phyloP scores from a whole-genome alignment of 2,797 vertebrate species.

The Knipowitschia caucasica region DNA sequence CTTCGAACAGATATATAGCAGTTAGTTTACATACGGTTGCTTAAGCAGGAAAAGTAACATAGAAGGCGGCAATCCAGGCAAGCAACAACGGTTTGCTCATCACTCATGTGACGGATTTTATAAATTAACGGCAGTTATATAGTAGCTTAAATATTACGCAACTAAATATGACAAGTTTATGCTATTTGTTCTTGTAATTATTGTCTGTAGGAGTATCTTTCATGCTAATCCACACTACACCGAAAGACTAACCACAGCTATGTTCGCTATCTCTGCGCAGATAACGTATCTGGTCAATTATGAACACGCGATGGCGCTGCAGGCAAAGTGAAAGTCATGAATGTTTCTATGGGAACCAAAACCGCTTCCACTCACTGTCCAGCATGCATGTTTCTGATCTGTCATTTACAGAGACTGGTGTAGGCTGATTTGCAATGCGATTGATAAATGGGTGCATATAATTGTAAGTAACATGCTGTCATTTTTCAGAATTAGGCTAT shows the following conservation, averaged over 20 bases:
- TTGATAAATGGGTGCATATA: background rate
- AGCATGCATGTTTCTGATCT: background rate
- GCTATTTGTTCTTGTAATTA: background rate
- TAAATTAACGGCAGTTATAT: too few relatives aligned
- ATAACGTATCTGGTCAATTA: background rate
- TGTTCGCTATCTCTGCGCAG: background rate
- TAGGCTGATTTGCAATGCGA: background rate
- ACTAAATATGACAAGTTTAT: too few relatives aligned
- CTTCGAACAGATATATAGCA: too few relatives aligned
- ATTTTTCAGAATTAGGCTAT: background rate
- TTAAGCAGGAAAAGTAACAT: too few relatives aligned
- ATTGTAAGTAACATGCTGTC: background rate
- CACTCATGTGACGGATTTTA: too few relatives aligned
- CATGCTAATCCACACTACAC: too few relatives aligned
- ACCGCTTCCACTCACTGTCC: slow-evolving; percentile 10
- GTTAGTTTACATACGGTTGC: too few relatives aligned
- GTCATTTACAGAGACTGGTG: slow-evolving; percentile 4
- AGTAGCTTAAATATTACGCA: too few relatives aligned
- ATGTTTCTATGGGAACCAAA: slow-evolving; percentile 39
- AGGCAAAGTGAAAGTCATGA: background rate
- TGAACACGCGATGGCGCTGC: slow-evolving; percentile 19
- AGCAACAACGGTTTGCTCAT: too few relatives aligned
- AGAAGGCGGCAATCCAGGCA: too few relatives aligned
- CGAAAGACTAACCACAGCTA: background rate
- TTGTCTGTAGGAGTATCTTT: background rate